Base-by-base conservation (phyloP, 1,140 invertebrate genomes). In the Pinna nobilis region DNA sequence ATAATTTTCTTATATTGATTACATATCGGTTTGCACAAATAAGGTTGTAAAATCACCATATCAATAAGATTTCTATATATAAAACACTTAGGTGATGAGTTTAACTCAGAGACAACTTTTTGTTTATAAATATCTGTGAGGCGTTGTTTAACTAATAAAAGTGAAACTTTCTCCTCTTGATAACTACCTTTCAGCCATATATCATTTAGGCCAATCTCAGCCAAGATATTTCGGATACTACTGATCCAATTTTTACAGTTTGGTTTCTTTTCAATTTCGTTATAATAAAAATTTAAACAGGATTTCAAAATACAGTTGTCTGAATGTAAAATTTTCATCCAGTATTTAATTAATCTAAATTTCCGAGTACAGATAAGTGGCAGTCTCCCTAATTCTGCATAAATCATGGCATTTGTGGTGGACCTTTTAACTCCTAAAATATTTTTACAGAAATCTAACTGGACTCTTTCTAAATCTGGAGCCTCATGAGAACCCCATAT, bases 321-420 rank as follows among this genome's bases (percentile, higher is more conserved):
- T 47, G 73, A 83, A 51, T 77, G 80, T 28, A 85, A 84, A 65
- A 89, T 86, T 70, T 84, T 88, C 49, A 91, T 90, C 60, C 69
- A 64, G 32, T 71, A 71, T n/a, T 39, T 50, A 15, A 71, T 53
- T 50, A 53, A 44, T 20, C 20, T 53, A 35, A 47, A 13, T 32
- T 61, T 32, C n/a, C n/a, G n/a, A n/a, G n/a, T n/a, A n/a, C n/a
- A n/a, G n/a, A n/a, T n/a, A n/a, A n/a, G n/a, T n/a, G n/a, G n/a
- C n/a, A n/a, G n/a, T n/a, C n/a, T n/a, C n/a, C n/a, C n/a, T n/a
- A n/a, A n/a, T n/a, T n/a, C n/a, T n/a, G n/a, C n/a, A n/a, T n/a
- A n/a, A n/a, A n/a, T n/a, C n/a, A n/a, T n/a, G n/a, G n/a, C n/a
- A n/a, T n/a, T n/a, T n/a, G n/a, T n/a, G n/a, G n/a, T n/a, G n/a